These are phyloP conservation scores for Drosophila cracens DNA, from an alignment of 2,888 invertebrate genomes.

Conservation along the genomic window DNA sequence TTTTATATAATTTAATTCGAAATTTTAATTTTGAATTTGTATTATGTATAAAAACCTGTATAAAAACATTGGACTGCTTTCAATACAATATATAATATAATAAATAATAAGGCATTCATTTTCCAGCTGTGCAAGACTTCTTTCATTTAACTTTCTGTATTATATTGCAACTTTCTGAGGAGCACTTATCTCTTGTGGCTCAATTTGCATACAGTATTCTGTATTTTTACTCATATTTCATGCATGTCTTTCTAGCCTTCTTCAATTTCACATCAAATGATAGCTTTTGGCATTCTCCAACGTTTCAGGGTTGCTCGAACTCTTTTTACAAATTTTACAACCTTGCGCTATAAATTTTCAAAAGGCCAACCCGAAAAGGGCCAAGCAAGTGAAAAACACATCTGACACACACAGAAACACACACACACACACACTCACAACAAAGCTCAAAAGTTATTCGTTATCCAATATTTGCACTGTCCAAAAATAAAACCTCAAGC, in stretches of 20 bases:
- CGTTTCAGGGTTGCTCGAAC: constrained; percentile 27
- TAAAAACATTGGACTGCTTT: not conserved
- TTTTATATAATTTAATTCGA: not conserved
- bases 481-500: not conserved
- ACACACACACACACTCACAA: constrained; percentile 2
- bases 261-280: constrained; percentile 17
- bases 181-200: not conserved
- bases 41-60: not conserved
- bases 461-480: constrained; percentile 32
- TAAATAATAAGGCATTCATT: not conserved
- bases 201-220: not conserved
- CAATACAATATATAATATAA: not conserved
- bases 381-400: constrained; percentile 18
- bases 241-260: not conserved
- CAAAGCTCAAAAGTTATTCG: constrained; percentile 25
- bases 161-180: not conserved
- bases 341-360: constrained; percentile 31
- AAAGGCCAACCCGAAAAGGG: constrained; percentile 20
- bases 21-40: not conserved
- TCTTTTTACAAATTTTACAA: constrained; percentile 20
- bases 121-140: not conserved
- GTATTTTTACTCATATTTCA: not conserved
- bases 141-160: not conserved
- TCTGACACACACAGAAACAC: constrained; percentile 19
- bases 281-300: constrained; percentile 4